Evolutionary conservation across 2,797 vertebrate species (phyloP).

Genomic region (Oceanodroma leucorhoa): DNA sequence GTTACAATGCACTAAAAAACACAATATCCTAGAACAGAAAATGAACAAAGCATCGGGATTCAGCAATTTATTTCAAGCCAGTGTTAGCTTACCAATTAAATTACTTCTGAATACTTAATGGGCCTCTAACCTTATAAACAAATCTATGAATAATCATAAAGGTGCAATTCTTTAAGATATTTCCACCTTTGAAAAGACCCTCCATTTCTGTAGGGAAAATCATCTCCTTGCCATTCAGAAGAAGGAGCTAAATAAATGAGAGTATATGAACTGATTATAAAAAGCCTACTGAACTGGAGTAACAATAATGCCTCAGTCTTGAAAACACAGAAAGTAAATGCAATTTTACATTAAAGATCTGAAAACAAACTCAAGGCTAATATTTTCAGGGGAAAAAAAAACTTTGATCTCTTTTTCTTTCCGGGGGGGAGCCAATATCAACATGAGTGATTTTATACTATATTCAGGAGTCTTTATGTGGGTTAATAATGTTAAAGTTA

Average conservation of each 20-base stretch:
- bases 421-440: conserved; percentile 59
- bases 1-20: neutral
- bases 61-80: neutral
- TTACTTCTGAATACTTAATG: neutral
- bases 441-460: conserved; percentile 61
- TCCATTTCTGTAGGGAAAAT: conserved; percentile 46
- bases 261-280: conserved; percentile 22
- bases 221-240: conserved; percentile 38
- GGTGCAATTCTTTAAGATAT: conserved; percentile 26
- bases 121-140: neutral
- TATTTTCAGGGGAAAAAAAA: conserved; percentile 39
- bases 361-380: conserved; percentile 69
- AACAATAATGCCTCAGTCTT: conserved; percentile 63
- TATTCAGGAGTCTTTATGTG: conserved; percentile 68
- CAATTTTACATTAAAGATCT: conserved; percentile 66
- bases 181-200: conserved; percentile 30
- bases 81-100: neutral
- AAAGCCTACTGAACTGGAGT: conserved; percentile 25
- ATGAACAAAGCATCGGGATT: neutral
- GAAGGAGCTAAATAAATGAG: conserved; percentile 52
- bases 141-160: conserved; percentile 43
- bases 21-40: neutral
- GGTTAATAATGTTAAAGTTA: conserved; percentile 66
- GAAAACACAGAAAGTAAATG: conserved; percentile 63
- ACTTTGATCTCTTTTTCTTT: conserved; percentile 68